Conservation (phyloP, 2,797 vertebrate species). For the Cuniculus paca region DNA sequence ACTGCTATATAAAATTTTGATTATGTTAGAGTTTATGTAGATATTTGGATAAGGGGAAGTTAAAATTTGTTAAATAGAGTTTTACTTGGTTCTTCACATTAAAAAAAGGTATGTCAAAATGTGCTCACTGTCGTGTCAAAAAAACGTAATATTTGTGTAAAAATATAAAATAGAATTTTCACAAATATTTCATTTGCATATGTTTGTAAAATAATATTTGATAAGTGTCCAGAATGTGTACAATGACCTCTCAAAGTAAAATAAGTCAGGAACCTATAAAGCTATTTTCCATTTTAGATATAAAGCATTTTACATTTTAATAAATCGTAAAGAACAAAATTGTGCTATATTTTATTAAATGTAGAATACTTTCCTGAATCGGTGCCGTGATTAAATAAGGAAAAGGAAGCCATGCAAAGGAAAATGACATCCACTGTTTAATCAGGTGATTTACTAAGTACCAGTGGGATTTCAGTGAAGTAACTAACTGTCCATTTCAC, state of each 20-base stretch:
- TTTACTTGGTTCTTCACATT: not conserved
- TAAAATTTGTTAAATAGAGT: slow-evolving; percentile 20
- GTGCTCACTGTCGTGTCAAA: not conserved
- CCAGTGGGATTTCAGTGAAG: not conserved
- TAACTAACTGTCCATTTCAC: not conserved
- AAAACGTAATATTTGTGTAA: not conserved
- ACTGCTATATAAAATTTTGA: not conserved
- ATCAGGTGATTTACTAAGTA: not conserved
- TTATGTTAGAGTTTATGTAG: slow-evolving; percentile 6
- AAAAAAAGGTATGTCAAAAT: not conserved
- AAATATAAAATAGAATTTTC: slow-evolving; percentile 34
- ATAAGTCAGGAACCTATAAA: not conserved
- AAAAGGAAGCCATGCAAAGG: slow-evolving; percentile 15
- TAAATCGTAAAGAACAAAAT: slow-evolving; percentile 11
- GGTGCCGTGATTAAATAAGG: not conserved
- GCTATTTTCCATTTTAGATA: not conserved
- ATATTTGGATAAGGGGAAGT: not conserved
- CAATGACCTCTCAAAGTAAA: not conserved
- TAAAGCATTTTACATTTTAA: slow-evolving; percentile 43
- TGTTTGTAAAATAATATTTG: slow-evolving; percentile 13
- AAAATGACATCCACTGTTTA: not conserved
- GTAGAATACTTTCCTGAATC: slow-evolving; percentile 15
- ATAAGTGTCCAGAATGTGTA: not conserved
- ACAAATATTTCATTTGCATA: slow-evolving; percentile 9
- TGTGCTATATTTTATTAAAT: slow-evolving; percentile 37